These are phyloP conservation scores for Diorhabda elongata DNA, from an alignment of 1,140 invertebrate genomes.

Conservation along the genomic window DNA sequence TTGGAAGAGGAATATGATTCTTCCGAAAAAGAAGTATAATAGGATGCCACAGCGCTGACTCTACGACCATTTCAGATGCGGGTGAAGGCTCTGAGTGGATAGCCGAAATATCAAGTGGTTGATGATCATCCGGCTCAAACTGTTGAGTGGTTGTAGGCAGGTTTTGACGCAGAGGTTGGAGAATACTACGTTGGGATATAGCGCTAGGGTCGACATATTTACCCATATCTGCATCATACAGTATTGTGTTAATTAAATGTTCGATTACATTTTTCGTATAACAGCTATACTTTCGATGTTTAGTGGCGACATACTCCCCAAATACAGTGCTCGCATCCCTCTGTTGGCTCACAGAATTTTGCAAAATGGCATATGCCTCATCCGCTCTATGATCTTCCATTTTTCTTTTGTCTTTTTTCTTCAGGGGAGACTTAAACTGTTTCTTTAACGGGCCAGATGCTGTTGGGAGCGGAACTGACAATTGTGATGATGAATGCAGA, in stretches of 20 bases:
- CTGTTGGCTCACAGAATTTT: background rate
- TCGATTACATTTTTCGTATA: slow-evolving; percentile 12
- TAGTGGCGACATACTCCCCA: slow-evolving; percentile 21
- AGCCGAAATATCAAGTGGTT: background rate
- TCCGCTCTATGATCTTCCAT: no score
- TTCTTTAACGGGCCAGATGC: no score
- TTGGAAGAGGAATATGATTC: slow-evolving; percentile 2
- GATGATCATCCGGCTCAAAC: no score
- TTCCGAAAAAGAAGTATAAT: background rate
- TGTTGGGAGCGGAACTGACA: no score
- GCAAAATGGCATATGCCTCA: slow-evolving; percentile 24
- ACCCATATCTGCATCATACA: slow-evolving; percentile 24
- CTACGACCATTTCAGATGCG: no score
- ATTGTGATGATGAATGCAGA: no score
- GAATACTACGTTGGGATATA: no score
- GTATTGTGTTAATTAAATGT: slow-evolving; percentile 19
- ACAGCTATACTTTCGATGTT: slow-evolving; percentile 11
- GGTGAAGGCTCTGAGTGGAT: no score
- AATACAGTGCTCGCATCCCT: slow-evolving; percentile 13
- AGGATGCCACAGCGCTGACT: background rate
- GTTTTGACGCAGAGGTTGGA: no score
- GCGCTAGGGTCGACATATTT: slow-evolving; percentile 9
- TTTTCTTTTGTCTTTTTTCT: no score
- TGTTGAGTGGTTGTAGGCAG: no score
- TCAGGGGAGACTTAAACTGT: no score